A percentile compares a stretch with the other conserved stretches of the same genome.
phyloP scores from a whole-genome alignment of 2,797 vertebrate species.

The Pseudotriccus pelzelni region DNA sequence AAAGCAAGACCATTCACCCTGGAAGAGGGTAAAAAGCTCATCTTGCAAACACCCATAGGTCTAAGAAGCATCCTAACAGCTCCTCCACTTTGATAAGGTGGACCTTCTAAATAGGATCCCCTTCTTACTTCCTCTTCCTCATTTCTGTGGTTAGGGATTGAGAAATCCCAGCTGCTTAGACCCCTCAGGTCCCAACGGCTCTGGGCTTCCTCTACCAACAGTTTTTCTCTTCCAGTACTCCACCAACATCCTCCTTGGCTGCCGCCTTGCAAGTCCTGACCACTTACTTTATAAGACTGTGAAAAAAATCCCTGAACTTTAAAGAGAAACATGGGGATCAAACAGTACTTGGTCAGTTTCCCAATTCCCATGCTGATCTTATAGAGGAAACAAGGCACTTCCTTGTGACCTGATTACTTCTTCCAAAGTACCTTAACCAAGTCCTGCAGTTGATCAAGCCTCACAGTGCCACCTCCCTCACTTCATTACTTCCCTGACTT shows the following conservation, averaged over 20 bases:
- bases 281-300: not conserved
- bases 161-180: conserved; percentile 59
- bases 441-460: not conserved
- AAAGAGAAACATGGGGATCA: not conserved
- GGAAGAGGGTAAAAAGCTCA: not conserved
- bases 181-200: conserved; percentile 19
- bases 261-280: not conserved
- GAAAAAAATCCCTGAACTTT: not conserved
- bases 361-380: not conserved
- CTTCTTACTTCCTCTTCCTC: conserved; percentile 59
- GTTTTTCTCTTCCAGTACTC: not conserved
- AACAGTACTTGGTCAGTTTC: not conserved
- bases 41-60: not conserved
- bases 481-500: not conserved
- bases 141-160: conserved; percentile 61
- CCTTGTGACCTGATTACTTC: not conserved
- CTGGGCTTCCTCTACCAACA: conserved; percentile 32
- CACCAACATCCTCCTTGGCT: not conserved
- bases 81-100: not conserved
- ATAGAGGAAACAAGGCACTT: not conserved
- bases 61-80: not conserved
- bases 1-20: not conserved
- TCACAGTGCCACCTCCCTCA: not conserved
- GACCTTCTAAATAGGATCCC: not conserved
- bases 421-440: not conserved